A percentile compares a stretch with the other conserved stretches of the same genome.
Conservation (phyloP, 2,797 vertebrate genomes). For the Sylvilagus floridanus region DNA sequence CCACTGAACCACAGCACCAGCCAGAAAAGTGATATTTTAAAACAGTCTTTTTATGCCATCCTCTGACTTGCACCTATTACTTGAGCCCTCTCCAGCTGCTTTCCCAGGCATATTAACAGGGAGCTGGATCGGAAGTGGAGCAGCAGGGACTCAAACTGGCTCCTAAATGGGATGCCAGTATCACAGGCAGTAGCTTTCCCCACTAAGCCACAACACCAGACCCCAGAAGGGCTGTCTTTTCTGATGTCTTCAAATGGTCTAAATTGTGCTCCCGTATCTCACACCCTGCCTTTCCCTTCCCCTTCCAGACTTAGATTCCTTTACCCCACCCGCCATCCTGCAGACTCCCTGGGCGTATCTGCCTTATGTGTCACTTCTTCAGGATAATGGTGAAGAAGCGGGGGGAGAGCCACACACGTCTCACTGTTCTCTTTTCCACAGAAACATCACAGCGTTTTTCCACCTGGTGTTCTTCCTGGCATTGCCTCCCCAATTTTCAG, state of each 20-base stretch:
- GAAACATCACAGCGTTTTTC: neutral
- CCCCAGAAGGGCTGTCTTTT: neutral
- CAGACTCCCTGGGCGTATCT: neutral
- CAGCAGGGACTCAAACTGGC: no score
- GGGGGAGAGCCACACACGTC: no score
- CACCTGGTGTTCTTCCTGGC: neutral
- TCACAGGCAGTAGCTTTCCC: no score
- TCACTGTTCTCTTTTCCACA: neutral
- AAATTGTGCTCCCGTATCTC: neutral
- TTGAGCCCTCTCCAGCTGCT: no score
- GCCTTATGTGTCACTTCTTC: neutral
- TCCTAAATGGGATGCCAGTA: no score
- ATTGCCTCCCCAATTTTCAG: neutral
- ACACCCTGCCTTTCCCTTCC: neutral
- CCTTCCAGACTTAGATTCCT: neutral
- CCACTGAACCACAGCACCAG: no score
- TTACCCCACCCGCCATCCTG: neutral
- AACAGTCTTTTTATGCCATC: no score
- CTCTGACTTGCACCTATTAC: no score
- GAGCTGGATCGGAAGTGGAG: no score
- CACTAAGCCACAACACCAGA: no score
- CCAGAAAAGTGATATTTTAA: no score
- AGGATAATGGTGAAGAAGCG: neutral
- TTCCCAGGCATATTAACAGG: no score
- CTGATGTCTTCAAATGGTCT: neutral